Conservation (phyloP, 2,888 invertebrate species). For the Lasioglossum vierecki region DNA sequence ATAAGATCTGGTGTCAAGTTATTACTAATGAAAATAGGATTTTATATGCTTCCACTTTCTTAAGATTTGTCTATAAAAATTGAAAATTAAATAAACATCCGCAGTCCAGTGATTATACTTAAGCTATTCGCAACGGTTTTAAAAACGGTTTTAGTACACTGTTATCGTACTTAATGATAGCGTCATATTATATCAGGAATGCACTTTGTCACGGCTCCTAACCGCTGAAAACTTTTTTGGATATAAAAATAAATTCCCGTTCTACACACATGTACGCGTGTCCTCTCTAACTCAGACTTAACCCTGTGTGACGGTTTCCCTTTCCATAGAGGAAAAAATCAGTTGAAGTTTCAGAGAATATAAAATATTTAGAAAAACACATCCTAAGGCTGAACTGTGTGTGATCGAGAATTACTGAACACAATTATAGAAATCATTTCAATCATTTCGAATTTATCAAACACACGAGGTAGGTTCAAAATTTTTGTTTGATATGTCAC, state of each 20-base stretch:
- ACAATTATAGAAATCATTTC: not conserved
- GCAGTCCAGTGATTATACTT: not conserved
- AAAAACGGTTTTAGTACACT: not conserved
- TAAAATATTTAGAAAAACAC: not conserved
- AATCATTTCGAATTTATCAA: not conserved
- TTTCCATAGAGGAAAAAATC: not conserved
- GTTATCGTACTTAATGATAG: not conserved
- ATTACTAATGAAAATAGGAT: too few relatives aligned
- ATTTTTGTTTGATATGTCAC: too few relatives aligned
- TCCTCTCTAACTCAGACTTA: not conserved
- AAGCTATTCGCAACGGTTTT: not conserved
- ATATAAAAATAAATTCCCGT: not conserved
- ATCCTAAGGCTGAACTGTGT: not conserved
- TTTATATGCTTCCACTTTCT: too few relatives aligned
- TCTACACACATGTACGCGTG: not conserved
- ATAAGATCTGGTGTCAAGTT: too few relatives aligned
- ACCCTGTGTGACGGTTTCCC: not conserved
- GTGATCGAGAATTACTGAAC: not conserved
- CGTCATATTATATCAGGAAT: not conserved
- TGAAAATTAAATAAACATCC: too few relatives aligned
- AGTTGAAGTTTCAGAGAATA: not conserved
- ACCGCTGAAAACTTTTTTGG: not conserved
- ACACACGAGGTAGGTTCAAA: not conserved
- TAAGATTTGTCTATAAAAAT: too few relatives aligned
- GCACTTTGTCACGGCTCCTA: not conserved